Evolutionary conservation across 2,797 vertebrate species (phyloP).

Genomic region (Lagorchestes hirsutus): DNA sequence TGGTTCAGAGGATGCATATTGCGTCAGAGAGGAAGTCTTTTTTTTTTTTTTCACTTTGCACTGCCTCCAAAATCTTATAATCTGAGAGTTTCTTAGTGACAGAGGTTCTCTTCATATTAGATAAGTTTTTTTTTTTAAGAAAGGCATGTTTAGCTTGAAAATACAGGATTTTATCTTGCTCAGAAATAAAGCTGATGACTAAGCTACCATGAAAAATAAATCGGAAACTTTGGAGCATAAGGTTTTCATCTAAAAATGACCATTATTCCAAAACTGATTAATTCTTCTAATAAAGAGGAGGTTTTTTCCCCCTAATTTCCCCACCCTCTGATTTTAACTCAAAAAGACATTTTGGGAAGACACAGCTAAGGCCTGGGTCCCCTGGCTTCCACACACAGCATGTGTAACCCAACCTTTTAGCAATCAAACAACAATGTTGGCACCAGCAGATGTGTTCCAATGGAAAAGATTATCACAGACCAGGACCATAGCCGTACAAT

Average conservation of each 20-base stretch:
- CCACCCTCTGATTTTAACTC: background rate
- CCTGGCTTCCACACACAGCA: background rate
- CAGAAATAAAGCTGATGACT: background rate
- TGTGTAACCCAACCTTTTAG: constrained; percentile 9
- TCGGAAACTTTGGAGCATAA: background rate
- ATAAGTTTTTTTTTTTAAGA: background rate
- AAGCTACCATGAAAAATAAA: background rate
- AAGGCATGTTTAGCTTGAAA: background rate
- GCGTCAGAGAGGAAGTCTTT: background rate
- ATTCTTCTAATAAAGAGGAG: background rate
- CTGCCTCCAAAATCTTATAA: background rate
- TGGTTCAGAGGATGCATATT: background rate
- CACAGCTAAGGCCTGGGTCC: background rate
- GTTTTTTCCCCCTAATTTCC: background rate
- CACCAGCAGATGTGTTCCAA: constrained; percentile 15
- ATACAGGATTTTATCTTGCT: background rate
- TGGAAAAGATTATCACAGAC: constrained; percentile 53
- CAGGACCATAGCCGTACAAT: constrained; percentile 41
- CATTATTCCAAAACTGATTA: constrained; percentile 20
- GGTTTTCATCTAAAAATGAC: constrained; percentile 3
- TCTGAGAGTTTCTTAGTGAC: background rate
- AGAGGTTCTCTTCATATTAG: background rate
- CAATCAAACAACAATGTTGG: background rate
- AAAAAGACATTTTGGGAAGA: constrained; percentile 16
- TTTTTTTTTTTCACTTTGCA: background rate